Evolutionary conservation across 92 coral and sea anemone species (phyloP).

Genomic region (Siderastrea siderea): DNA sequence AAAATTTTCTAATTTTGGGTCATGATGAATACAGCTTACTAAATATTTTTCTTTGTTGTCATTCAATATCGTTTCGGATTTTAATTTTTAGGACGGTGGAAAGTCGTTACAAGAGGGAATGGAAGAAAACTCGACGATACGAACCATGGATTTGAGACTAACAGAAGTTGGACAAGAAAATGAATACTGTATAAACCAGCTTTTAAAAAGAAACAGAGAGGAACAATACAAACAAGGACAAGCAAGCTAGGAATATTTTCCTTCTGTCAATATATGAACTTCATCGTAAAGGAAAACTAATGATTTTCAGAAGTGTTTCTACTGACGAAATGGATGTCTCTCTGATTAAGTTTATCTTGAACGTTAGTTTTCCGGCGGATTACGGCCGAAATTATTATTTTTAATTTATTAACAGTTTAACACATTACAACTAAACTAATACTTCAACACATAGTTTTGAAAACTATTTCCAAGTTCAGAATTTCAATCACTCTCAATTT

Average conservation of each 20-base stretch:
- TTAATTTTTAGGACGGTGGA: constrained; percentile 83
- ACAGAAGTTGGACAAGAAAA: constrained; percentile 97
- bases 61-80: too few species aligned
- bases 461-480: not conserved
- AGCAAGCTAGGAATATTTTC: not conserved
- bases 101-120: constrained; percentile 97
- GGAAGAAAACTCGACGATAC: constrained; percentile 91
- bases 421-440: too few species aligned
- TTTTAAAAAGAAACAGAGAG: constrained; percentile 92
- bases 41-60: too few species aligned
- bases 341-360: too few species aligned
- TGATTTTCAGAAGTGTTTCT: not conserved
- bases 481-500: not conserved
- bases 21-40: too few species aligned
- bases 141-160: constrained; percentile 89
- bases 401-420: too few species aligned
- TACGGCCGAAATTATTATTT: too few species aligned
- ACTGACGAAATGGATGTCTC: too few species aligned
- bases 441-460: too few species aligned
- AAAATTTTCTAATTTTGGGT: too few species aligned
- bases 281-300: not conserved
- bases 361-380: too few species aligned
- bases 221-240: constrained; percentile 70
- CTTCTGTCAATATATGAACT: not conserved
- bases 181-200: constrained; percentile 96